Evolutionary conservation across 2,113 vertebrate species (phyloP).

Genomic region (Ceuthmochares aereus): DNA sequence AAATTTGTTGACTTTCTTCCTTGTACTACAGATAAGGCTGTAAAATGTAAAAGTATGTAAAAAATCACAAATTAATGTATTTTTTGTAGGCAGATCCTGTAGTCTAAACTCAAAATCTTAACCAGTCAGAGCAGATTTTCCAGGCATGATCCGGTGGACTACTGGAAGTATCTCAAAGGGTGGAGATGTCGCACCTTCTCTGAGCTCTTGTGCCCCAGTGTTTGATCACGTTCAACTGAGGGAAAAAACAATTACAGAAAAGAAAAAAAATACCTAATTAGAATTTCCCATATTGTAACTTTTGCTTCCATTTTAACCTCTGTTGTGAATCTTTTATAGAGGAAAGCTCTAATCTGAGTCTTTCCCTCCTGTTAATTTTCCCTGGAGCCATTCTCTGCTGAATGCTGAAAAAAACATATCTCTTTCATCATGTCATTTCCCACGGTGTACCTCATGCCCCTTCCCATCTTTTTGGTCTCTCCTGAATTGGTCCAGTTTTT

Average conservation of each 20-base stretch:
- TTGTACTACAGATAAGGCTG: background rate
- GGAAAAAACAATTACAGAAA: no score
- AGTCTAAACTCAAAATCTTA: background rate
- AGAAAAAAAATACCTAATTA: background rate
- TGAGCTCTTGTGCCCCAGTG: background rate
- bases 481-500: background rate
- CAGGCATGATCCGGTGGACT: background rate
- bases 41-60: background rate
- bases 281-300: background rate
- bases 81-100: rapidly evolving
- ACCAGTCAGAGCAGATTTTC: background rate
- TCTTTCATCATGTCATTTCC: rapidly evolving
- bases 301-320: background rate
- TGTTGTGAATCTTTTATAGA: background rate
- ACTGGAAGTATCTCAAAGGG: background rate
- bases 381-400: background rate
- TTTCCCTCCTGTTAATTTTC: background rate
- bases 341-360: background rate
- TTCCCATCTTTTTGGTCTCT: rapidly evolving
- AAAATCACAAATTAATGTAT: background rate
- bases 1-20: background rate
- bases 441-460: rapidly evolving
- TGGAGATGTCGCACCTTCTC: background rate
- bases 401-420: rapidly evolving
- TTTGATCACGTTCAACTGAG: background rate